Base-by-base conservation (phyloP, 2,113 vertebrate genomes). In the Chloroceryle aenea region DNA sequence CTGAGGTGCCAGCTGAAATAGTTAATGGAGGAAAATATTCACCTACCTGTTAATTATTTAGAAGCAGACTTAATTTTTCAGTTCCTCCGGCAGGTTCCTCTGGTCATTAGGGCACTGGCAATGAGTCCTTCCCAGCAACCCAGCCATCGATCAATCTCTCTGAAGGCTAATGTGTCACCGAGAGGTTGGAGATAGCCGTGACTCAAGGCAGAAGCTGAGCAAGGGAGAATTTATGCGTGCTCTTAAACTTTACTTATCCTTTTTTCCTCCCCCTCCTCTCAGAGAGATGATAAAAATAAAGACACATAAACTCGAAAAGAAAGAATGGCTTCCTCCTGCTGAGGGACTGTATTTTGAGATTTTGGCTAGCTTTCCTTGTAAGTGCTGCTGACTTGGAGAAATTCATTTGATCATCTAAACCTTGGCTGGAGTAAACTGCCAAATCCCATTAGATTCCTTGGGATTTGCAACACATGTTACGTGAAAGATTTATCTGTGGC, bases 341-440 rank as follows among this genome's bases (percentile, higher is more conserved):
- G 36, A 32, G 59, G 67, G 63, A 67, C 72, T 68, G 27, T 55
- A 58, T 76, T 52, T 87, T 66, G 63, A 88, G 73, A 34, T 86
- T 92, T 92, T 73, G 78, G 56, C 72, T 10, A 3, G 74, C 85
- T 96, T 91, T 94, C 62, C 47, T 53, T 7, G 1, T 75, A 89
- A 94, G 34, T 47, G 71, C 17, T 42, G 82, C 84, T 47, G 55
- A 80, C 92, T 96, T 67, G 45, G 95, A 95, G 93, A 93, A 90
- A 97, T 63, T 82, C 85, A 85, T 97, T 94, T 93, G 85, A 97
- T 96, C 94, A 58, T 91, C 85, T 91, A 86, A 96, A 92, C 84
- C 91, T 92, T 83, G 73, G 67, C 89, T 93, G 76, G 84, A 91
- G 83, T 90, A 95, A 97, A 94, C 94, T 89, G 45, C 77, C 40